A percentile compares a stretch with the other conserved stretches of the same genome.
Conservation (phyloP, 2,797 vertebrate species). For the Siniperca scherzeri region DNA sequence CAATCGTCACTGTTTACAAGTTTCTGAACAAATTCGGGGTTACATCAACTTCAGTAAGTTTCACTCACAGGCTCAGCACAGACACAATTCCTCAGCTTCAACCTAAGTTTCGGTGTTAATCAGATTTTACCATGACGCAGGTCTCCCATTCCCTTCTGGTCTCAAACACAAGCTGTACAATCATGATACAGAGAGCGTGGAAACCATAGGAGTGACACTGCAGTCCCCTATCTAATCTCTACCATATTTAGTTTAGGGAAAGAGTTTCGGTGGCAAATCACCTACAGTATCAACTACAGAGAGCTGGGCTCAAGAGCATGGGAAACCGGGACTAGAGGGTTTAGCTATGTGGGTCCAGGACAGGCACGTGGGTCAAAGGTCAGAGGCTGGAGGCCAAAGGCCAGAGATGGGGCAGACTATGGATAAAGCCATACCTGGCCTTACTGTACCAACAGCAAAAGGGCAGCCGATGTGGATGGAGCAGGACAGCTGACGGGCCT, state of each 20-base stretch:
- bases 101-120: conserved; percentile 60
- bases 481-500: conserved; percentile 79
- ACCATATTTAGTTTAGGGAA: conserved; percentile 48
- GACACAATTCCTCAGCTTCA: conserved; percentile 43
- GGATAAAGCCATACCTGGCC: conserved; percentile 43
- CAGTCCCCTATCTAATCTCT: conserved; percentile 54
- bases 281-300: conserved; percentile 24
- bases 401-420: conserved; percentile 32
- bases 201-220: conserved; percentile 34
- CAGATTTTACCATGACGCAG: conserved; percentile 63
- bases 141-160: conserved; percentile 40
- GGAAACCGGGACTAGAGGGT: not conserved
- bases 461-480: conserved; percentile 63
- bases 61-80: conserved; percentile 44
- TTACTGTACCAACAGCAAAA: conserved; percentile 51
- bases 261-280: conserved; percentile 34
- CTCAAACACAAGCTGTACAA: conserved; percentile 49
- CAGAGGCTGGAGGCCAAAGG: conserved; percentile 31
- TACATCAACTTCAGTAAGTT: conserved; percentile 66
- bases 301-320: conserved; percentile 13
- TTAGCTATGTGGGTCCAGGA: not conserved
- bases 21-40: conserved; percentile 59
- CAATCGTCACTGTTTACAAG: conserved; percentile 72
- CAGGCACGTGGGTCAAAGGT: conserved; percentile 32
- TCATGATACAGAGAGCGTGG: conserved; percentile 37